Base-by-base conservation (phyloP, 1,140 invertebrate species). In the Colletes latitarsis region DNA sequence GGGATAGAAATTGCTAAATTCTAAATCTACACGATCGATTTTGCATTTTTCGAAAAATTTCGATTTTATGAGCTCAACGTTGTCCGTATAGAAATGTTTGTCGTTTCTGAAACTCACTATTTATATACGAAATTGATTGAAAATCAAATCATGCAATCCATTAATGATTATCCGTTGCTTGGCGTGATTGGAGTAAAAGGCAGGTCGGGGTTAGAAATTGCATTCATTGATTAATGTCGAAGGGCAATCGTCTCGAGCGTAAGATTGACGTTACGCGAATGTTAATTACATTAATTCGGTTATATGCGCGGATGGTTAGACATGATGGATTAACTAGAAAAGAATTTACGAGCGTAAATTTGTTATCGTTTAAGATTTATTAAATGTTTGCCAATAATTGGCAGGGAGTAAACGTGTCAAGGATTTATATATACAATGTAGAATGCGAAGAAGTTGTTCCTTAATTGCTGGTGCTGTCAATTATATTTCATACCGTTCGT, bases 111-210 rank as follows among this genome's bases (percentile, higher is more conserved):
- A 19, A 8, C 6, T 19, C 55, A 19, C n/a, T 15, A 39, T 17
- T n/a, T 52, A 19, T 49, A 30, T 43, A 62, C 10, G 10, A 52
- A 15, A 52, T 30, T n/a, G 15, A 74, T 39, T 52, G 46, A 74
- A 63, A 74, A 63, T 52, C 19, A 63, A 63, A 52, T 52, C 15
- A 19, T 17, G 15, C 17, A 52, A 52, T 39, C 58, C n/a, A 63
- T 74, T 74, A 74, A 63, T 19, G 58, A 74, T 41, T 43, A 57
- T 71, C 14, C 19, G 8, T 74, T 52, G 21, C 43, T 10, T 63
- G 15, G 46, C 19, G 19, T 63, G 58, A 63, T 74, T 52, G 43
- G 3, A 74, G 21, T n/a, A 39, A 39, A 62, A 62, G 60, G 15
- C 41, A 62, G 57, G 41, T 73, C 71, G 57, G 14, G 57, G 58